Evolutionary conservation across 2,797 vertebrate genomes (phyloP).

Genomic region (Macropus fuliginosus): DNA sequence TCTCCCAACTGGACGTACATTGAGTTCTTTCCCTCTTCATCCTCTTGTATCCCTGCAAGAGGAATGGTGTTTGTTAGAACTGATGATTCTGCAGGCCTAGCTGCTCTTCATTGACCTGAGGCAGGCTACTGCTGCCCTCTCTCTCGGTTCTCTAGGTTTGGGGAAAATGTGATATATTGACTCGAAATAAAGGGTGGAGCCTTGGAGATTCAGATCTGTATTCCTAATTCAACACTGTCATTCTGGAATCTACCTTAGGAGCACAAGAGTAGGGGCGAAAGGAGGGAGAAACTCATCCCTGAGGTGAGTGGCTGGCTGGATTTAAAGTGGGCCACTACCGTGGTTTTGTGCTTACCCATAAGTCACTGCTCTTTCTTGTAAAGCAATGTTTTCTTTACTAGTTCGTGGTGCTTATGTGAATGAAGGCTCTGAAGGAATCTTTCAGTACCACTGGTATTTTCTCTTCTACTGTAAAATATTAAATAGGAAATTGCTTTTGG

Average conservation of each 20-base stretch:
- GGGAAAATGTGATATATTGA: not conserved
- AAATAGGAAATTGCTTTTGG: not conserved
- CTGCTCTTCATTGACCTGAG: not conserved
- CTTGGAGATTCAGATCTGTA: not conserved
- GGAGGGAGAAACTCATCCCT: not conserved
- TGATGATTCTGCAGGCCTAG: not conserved
- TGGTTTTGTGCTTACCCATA: not conserved
- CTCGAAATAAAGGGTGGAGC: not conserved
- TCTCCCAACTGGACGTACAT: not conserved
- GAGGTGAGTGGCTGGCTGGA: not conserved
- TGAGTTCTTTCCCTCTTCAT: not conserved
- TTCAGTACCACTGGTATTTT: not conserved
- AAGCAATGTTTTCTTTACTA: not conserved
- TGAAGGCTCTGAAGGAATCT: not conserved
- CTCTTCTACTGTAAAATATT: not conserved
- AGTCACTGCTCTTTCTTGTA: not conserved
- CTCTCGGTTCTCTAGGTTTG: not conserved
- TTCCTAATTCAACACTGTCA: not conserved
- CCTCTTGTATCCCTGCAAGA: not conserved
- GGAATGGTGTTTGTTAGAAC: not conserved
- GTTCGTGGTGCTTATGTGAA: not conserved
- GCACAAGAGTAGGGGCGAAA: not conserved
- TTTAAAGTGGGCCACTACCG: not conserved
- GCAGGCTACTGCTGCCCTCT: not conserved
- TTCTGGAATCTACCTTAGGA: conserved; percentile 32